These are phyloP conservation scores for Campodea augens DNA, from an alignment of 1,140 invertebrate genomes.

Conservation along the genomic window DNA sequence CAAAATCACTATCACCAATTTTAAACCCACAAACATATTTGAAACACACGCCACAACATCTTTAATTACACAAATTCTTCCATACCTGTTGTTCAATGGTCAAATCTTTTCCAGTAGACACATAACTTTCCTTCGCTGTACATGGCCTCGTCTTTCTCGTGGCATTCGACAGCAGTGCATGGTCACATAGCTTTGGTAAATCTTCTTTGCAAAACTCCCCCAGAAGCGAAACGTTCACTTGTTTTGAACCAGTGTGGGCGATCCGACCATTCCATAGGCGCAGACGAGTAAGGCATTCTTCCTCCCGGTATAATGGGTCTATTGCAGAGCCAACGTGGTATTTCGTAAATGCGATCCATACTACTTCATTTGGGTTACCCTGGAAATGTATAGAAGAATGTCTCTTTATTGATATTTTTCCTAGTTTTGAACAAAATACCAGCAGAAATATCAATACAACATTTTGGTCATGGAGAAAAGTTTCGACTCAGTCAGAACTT, in stretches of 20 bases:
- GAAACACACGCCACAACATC: too few species aligned
- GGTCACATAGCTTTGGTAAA: slow-evolving; percentile 47
- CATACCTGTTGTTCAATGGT: slow-evolving; percentile 40
- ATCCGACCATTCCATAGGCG: slow-evolving; percentile 51
- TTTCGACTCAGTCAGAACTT: too few species aligned
- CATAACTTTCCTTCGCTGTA: slow-evolving; percentile 51
- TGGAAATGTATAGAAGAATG: too few species aligned
- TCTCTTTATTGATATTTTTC: too few species aligned
- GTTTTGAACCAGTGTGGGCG: slow-evolving; percentile 14
- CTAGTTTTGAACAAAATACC: too few species aligned
- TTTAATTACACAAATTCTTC: too few species aligned
- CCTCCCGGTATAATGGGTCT: neutral
- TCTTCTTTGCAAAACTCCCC: slow-evolving; percentile 57
- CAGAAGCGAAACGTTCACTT: slow-evolving; percentile 34
- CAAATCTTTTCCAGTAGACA: slow-evolving; percentile 44
- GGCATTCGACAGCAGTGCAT: slow-evolving; percentile 46
- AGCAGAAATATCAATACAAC: too few species aligned
- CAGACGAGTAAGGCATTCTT: slow-evolving; percentile 41
- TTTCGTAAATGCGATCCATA: slow-evolving; percentile 68
- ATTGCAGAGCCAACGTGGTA: slow-evolving; percentile 38
- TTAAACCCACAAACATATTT: too few species aligned
- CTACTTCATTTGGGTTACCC: slow-evolving; percentile 33
- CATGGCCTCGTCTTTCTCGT: slow-evolving; percentile 50
- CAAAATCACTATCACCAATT: too few species aligned
- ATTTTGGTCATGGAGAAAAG: too few species aligned